phyloP scores from a whole-genome alignment of 2,797 vertebrate species.

The Taenioides sp. region DNA sequence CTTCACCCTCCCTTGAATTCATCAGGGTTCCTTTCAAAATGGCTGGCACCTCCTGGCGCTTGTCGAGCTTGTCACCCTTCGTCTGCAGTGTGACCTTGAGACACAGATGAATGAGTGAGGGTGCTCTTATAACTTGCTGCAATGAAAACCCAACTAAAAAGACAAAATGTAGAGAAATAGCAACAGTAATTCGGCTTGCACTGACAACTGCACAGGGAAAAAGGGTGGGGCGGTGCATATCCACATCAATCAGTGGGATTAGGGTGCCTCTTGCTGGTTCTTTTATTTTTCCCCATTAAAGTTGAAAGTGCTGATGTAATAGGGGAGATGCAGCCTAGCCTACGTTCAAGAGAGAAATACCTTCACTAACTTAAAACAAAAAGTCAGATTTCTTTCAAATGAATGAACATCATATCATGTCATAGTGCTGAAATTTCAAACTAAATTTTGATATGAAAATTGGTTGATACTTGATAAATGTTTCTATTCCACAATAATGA shows the following conservation, averaged over 20 bases:
- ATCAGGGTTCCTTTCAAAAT: constrained; percentile 61
- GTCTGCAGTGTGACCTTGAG: constrained; percentile 72
- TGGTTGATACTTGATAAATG: too few species aligned
- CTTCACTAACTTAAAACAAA: not conserved
- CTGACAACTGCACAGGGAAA: constrained; percentile 38
- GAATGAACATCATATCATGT: not conserved
- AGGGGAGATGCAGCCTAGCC: constrained; percentile 31
- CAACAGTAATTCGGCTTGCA: constrained; percentile 36
- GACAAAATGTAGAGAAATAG: constrained; percentile 18
- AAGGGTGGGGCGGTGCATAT: constrained; percentile 40
- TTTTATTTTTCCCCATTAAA: constrained; percentile 53
- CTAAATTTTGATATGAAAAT: too few species aligned
- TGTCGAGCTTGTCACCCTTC: constrained; percentile 63
- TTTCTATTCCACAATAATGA: too few species aligned
- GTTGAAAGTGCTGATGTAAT: constrained; percentile 63
- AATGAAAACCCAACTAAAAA: constrained; percentile 14
- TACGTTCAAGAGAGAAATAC: constrained; percentile 24
- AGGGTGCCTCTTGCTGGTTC: constrained; percentile 56
- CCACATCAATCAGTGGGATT: constrained; percentile 69
- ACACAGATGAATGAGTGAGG: constrained; percentile 57
- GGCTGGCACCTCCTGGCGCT: constrained; percentile 61
- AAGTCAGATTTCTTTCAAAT: not conserved
- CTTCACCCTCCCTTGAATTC: constrained; percentile 46
- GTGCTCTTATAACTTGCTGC: constrained; percentile 50
- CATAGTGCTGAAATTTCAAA: not conserved